These are phyloP conservation scores for Mastacembelus armatus DNA, from an alignment of 2,797 vertebrate genomes.

Conservation along the genomic window DNA sequence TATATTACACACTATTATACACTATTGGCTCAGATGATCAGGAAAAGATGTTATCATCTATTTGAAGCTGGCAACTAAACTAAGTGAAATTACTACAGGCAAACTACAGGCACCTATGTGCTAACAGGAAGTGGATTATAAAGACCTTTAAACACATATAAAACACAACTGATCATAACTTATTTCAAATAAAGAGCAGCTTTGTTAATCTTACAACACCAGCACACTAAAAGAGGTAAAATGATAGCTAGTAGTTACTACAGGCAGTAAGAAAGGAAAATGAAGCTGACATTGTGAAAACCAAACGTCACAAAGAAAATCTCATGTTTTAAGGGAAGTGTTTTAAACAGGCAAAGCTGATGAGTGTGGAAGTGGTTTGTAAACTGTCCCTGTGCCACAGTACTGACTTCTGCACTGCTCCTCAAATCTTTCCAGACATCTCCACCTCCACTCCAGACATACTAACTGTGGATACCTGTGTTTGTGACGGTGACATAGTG, in stretches of 20 bases:
- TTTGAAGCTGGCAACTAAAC: not conserved
- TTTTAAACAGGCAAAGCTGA: constrained; percentile 10
- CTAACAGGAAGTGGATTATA: not conserved
- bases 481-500: constrained; percentile 17
- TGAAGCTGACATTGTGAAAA: not conserved
- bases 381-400: constrained; percentile 33
- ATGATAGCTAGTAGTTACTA: too few relatives aligned
- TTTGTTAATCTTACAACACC: not conserved
- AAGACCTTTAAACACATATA: not conserved
- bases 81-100: not conserved
- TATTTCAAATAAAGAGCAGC: not conserved
- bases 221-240: too few relatives aligned
- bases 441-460: constrained; percentile 11
- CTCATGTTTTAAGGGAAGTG: constrained; percentile 43
- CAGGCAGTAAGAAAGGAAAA: too few relatives aligned
- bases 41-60: not conserved
- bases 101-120: not conserved
- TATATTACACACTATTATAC: not conserved
- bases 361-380: constrained; percentile 34
- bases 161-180: not conserved
- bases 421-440: constrained; percentile 51
- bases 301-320: not conserved
- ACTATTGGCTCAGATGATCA: too few relatives aligned
- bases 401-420: constrained; percentile 26
- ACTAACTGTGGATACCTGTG: not conserved